phyloP scores from a whole-genome alignment of 2,888 invertebrate species.

The Standfussiana lucernea region DNA sequence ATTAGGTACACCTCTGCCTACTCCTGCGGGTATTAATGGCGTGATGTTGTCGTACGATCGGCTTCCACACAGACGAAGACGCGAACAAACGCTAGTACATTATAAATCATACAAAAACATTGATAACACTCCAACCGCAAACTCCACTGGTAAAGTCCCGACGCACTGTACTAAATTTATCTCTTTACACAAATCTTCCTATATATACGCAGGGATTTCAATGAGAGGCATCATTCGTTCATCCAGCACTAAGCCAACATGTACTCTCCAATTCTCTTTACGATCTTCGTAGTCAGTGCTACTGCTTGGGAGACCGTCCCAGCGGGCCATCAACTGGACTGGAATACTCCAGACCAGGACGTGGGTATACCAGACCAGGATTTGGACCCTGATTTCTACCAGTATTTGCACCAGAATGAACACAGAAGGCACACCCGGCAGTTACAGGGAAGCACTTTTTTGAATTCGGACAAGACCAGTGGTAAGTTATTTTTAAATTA shows the following conservation, averaged over 20 bases:
- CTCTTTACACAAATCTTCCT: background rate
- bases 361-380: conserved; percentile 2
- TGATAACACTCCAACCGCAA: conserved; percentile 31
- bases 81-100: background rate
- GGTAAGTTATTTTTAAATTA: conserved; percentile 33
- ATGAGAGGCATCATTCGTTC: conserved; percentile 45
- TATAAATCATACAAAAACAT: background rate
- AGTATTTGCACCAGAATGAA: conserved; percentile 11
- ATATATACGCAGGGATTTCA: conserved; percentile 28
- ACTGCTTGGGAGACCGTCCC: conserved; percentile 30
- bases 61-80: background rate
- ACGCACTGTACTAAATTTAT: conserved; percentile 5
- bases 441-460: conserved; percentile 59
- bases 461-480: conserved; percentile 70
- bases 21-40: background rate
- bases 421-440: conserved; percentile 65
- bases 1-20: background rate
- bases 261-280: conserved; percentile 47
- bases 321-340: background rate
- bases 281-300: conserved; percentile 29
- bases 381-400: conserved; percentile 17
- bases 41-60: background rate
- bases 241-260: conserved; percentile 17
- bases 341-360: conserved; percentile 5
- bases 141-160: conserved; percentile 45